These are phyloP conservation scores for Macaria liturata DNA, from an alignment of 2,888 invertebrate genomes.

Conservation along the genomic window DNA sequence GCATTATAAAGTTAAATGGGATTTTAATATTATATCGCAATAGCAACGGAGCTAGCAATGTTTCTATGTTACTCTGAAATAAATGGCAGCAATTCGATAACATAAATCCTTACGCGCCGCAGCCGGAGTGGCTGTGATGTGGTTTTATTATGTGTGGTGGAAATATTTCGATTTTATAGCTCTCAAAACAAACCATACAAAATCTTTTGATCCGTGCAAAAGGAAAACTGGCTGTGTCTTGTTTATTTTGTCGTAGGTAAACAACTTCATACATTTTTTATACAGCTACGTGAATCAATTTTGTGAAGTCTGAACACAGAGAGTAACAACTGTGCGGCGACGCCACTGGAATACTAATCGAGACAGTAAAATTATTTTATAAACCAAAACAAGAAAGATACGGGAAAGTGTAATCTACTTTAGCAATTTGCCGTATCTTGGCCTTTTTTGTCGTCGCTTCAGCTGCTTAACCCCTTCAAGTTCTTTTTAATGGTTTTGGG, in stretches of 20 bases:
- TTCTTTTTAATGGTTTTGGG: conserved; percentile 48
- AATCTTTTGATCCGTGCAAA: conserved; percentile 33
- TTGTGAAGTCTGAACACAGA: conserved; percentile 33
- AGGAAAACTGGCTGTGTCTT: conserved; percentile 27
- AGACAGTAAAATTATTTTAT: conserved; percentile 33
- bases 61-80: conserved; percentile 3
- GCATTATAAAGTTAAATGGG: too few species aligned
- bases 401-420: conserved; percentile 40
- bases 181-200: conserved; percentile 25
- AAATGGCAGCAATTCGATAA: conserved; percentile 14
- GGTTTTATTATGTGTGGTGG: conserved; percentile 22
- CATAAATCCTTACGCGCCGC: conserved; percentile 19
- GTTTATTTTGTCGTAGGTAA: conserved; percentile 39
- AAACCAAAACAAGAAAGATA: conserved; percentile 39
- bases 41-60: neutral
- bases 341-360: conserved; percentile 37
- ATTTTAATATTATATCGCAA: too few species aligned
- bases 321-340: conserved; percentile 33
- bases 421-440: conserved; percentile 43
- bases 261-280: conserved; percentile 36
- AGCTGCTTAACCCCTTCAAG: conserved; percentile 44
- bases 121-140: conserved; percentile 17
- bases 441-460: conserved; percentile 42
- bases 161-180: conserved; percentile 28
- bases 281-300: conserved; percentile 33